Evolutionary conservation across 2,113 vertebrate species (phyloP).

Genomic region (Platysternon megacephalum): DNA sequence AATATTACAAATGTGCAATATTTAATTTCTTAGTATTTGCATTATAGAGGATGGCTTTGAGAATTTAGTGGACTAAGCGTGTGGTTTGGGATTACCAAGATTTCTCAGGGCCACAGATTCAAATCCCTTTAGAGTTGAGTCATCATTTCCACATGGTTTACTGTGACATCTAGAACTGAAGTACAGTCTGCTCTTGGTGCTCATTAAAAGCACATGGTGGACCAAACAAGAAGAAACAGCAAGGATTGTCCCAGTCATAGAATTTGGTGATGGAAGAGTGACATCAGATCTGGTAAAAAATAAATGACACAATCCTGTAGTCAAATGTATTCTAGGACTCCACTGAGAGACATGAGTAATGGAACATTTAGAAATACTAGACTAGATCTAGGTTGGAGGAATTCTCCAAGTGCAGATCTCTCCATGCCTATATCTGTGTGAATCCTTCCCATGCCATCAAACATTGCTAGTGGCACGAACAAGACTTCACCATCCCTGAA

Average conservation of each 20-base stretch:
- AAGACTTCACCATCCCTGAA: background rate
- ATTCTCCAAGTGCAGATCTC: background rate
- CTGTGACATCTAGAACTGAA: background rate
- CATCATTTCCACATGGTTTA: background rate
- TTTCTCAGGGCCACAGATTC: background rate
- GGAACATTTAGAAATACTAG: background rate
- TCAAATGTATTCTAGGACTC: background rate
- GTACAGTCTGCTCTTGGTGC: background rate
- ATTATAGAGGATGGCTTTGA: background rate
- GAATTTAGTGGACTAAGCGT: accelerated
- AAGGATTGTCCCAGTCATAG: background rate
- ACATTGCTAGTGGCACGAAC: background rate
- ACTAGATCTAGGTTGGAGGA: background rate
- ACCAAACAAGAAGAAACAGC: background rate
- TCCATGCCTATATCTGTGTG: background rate
- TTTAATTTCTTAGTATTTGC: background rate
- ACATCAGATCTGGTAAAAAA: background rate
- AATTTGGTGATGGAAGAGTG: background rate
- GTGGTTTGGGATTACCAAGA: background rate
- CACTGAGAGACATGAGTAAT: background rate
- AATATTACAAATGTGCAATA: background rate
- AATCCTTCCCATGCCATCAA: background rate
- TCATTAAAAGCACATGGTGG: background rate
- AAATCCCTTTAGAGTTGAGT: background rate
- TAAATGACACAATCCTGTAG: background rate